Conservation (phyloP, 2,797 vertebrate genomes). For the Galaxias olidus region DNA sequence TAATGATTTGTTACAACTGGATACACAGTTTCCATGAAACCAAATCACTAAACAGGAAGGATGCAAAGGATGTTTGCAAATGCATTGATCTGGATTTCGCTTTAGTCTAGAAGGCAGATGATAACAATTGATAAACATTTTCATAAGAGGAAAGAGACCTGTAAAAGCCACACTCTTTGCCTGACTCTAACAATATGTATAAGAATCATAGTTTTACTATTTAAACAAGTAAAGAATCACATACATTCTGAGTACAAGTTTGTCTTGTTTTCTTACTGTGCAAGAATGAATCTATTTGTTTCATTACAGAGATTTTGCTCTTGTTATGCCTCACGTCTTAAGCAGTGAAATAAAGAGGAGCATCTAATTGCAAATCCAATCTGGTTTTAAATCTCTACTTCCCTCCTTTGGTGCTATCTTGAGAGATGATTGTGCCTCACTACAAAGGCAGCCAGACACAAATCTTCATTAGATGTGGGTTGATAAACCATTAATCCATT, state of each 20-base stretch:
- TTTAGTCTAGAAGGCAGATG: too few relatives aligned
- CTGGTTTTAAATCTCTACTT: conserved; percentile 54
- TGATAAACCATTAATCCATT: conserved; percentile 76
- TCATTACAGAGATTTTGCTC: conserved; percentile 20
- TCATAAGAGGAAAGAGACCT: neutral
- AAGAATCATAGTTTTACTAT: neutral
- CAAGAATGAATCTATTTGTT: conserved; percentile 45
- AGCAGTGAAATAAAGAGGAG: conserved; percentile 36
- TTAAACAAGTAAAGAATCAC: neutral
- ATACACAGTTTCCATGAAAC: conserved; percentile 29
- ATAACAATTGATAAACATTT: neutral
- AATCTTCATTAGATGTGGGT: conserved; percentile 72
- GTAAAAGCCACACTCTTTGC: neutral
- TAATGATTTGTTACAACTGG: conserved; percentile 42
- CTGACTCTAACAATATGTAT: neutral
- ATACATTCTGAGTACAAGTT: conserved; percentile 29
- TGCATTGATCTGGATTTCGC: too few relatives aligned
- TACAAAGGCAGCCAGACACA: conserved; percentile 63
- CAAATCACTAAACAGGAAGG: conserved; percentile 23
- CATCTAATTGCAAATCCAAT: conserved; percentile 59
- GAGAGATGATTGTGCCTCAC: conserved; percentile 67
- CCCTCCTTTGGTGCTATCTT: conserved; percentile 55
- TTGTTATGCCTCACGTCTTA: conserved; percentile 16
- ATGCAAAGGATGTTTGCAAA: too few relatives aligned
- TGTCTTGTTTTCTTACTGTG: conserved; percentile 27